Conservation (phyloP, 2,113 vertebrate genomes). For the Anguilla japonica region DNA sequence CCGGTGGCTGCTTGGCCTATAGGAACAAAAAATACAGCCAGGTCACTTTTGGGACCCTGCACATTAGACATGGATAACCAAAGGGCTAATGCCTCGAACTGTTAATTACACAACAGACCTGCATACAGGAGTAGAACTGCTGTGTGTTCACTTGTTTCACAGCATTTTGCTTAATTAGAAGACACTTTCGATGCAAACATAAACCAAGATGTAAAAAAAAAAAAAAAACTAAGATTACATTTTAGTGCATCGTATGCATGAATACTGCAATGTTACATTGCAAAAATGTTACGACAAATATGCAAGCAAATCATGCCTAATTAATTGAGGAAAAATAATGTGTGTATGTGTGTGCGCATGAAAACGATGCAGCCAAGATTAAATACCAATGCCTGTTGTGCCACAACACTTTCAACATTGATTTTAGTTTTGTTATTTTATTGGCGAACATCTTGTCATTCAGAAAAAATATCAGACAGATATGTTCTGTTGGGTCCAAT, state of each 20-base stretch:
- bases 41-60: conserved; percentile 50
- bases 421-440: not conserved
- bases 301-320: not conserved
- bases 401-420: conserved; percentile 2
- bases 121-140: not conserved
- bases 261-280: not conserved
- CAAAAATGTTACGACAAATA: not conserved
- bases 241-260: not conserved
- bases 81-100: not conserved
- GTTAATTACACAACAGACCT: not conserved
- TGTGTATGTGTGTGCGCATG: not conserved
- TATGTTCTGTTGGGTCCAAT: not conserved
- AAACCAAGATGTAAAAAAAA: not conserved
- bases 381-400: not conserved
- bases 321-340: not conserved
- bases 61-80: not conserved
- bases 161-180: not conserved
- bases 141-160: not conserved
- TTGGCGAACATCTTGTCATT: not conserved
- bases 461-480: not conserved
- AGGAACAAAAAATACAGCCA: conserved; percentile 57
- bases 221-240: not conserved
- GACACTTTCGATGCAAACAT: not conserved
- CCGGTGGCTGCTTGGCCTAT: conserved; percentile 58
- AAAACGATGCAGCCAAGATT: not conserved